Conservation (phyloP, 2,113 vertebrate genomes). For the Thermophis baileyi region DNA sequence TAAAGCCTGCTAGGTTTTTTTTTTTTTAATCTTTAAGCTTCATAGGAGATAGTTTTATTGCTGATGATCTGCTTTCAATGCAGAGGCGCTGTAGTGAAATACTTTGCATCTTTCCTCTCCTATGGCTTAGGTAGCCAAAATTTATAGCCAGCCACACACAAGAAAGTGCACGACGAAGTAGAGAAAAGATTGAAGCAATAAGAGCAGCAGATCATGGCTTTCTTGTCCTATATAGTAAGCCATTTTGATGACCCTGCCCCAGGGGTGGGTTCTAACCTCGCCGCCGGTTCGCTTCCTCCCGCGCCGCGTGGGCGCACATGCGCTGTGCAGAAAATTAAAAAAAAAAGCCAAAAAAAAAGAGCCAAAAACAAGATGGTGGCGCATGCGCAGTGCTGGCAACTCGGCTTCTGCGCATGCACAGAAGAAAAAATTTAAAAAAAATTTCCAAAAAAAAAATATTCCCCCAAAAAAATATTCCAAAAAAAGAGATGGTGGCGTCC, state of each 20-base stretch:
- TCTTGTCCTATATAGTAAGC: neutral
- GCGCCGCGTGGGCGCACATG: no score
- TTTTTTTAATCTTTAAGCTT: neutral
- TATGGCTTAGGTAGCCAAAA: neutral
- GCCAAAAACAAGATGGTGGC: no score
- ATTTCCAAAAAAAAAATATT: no score
- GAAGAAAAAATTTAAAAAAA: no score
- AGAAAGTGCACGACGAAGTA: neutral
- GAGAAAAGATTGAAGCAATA: neutral
- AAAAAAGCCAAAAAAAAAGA: no score
- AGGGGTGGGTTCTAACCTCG: no score
- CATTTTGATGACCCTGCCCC: neutral
- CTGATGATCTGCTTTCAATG: neutral
- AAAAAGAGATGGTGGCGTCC: no score
- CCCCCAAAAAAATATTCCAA: no score
- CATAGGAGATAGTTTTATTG: neutral
- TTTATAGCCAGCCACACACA: neutral
- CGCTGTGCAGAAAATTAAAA: no score
- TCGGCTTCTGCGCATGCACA: no score
- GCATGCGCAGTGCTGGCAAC: no score
- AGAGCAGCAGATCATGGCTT: neutral
- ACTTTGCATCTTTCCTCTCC: neutral
- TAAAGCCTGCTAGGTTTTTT: neutral
- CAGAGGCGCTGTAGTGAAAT: neutral
- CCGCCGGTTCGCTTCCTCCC: no score